Conservation (phyloP, 2,113 vertebrate genomes). For the Semnopithecus entellus region DNA sequence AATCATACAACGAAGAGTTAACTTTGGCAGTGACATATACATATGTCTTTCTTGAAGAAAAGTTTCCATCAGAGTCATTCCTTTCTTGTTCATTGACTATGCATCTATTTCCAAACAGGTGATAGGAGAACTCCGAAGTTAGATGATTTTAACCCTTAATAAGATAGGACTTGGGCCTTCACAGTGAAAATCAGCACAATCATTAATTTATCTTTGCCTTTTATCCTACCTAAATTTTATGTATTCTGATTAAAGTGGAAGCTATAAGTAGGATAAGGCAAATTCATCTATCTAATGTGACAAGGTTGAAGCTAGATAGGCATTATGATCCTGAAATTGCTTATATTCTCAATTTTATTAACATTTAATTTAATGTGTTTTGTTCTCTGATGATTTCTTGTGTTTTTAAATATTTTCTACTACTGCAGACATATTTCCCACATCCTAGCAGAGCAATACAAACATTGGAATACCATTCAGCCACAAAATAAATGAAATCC, state of each 20-base stretch:
- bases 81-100: background rate
- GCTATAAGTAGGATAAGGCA: background rate
- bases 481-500: background rate
- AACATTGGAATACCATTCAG: background rate
- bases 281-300: background rate
- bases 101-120: background rate
- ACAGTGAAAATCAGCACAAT: conserved; percentile 33
- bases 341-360: conserved; percentile 26
- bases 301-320: background rate
- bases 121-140: background rate
- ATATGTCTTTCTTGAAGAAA: conserved; percentile 21
- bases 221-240: background rate
- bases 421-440: background rate
- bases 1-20: conserved; percentile 25
- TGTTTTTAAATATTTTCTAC: background rate
- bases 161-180: conserved; percentile 6
- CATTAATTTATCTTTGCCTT: background rate
- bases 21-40: background rate
- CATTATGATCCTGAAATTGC: background rate
- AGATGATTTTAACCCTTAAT: background rate
- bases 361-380: background rate
- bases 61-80: background rate
- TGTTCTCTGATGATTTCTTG: background rate
- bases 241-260: background rate
- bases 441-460: background rate